Base-by-base conservation (phyloP, 2,113 vertebrate genomes). In the Nannospalax galili region DNA sequence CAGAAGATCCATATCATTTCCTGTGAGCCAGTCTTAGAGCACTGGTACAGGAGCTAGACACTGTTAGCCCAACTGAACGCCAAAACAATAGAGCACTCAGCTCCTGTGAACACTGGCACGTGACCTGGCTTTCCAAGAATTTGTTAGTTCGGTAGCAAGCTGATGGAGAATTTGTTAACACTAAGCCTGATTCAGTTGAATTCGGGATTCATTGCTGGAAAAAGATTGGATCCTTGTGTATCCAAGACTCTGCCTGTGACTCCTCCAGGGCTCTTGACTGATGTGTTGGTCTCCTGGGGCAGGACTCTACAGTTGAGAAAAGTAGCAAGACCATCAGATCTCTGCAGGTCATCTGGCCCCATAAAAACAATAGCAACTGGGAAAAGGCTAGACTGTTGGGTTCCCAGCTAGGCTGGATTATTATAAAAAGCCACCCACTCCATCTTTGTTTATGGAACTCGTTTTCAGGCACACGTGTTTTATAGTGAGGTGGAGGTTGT, bases 361-460 rank as follows among this genome's bases (percentile, higher is more conserved):
- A 97, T 97, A 98, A 97, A 97, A 96, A 92, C 96, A 96, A 93
- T 65, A 85, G 92, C 96, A 97, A 97, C 96, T 94, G 94, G 97
- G 94, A 93, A 97, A 96, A 95, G 78, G 84, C 96, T 96, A n/a
- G 94, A 94, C 84, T 96, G 91, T 87, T 65, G 40, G 45, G 96
- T 97, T 97, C 96, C 95, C 96, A 96, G 95, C 85, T 52, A 48
- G 77, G 28, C 65, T 64, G 90, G 87, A 56, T 96, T 91, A 96
- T 97, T 96, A 95, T 95, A 52, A 3, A 97, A 97, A 98, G 96
- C 95, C 94, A 90, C 94, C 96, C 92, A 95, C 95, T 94, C 92
- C 94, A 95, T 98, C 97, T 98, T 98, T 97, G 98, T 98, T 98
- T 98, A 94, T 97, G 97, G 97, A 98, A 98, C 97, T 98, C 84